Conservation (phyloP, 2,797 vertebrate genomes). For the Danionella dracula region DNA sequence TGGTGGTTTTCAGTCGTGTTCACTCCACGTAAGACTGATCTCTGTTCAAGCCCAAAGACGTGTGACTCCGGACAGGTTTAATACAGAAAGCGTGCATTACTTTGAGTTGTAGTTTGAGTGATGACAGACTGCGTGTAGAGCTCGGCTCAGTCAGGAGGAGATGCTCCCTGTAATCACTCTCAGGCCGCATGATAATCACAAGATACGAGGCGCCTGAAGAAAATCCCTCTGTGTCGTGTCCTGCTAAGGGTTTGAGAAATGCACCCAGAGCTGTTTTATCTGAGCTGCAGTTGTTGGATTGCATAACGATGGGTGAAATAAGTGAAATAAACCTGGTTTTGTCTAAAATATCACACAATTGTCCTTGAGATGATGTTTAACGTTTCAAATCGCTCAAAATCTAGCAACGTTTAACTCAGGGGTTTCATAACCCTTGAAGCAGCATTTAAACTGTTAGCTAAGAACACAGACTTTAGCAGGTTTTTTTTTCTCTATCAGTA, state of each 20-base stretch:
- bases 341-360: no score
- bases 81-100: not conserved
- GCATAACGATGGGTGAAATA: no score
- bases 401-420: no score
- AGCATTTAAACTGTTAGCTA: no score
- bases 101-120: not conserved
- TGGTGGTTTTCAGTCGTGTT: no score
- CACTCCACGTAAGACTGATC: no score
- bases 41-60: not conserved
- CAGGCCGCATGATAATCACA: not conserved
- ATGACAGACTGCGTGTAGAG: not conserved
- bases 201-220: not conserved
- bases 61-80: not conserved
- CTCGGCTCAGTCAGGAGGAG: not conserved
- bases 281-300: not conserved
- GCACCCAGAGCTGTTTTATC: not conserved
- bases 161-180: conserved; percentile 7
- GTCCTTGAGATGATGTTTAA: no score
- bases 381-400: no score
- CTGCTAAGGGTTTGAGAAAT: not conserved
- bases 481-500: no score
- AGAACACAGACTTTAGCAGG: no score
- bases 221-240: not conserved
- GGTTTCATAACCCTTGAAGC: no score
- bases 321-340: no score